A percentile compares a stretch with the other conserved stretches of the same genome.
These are phyloP conservation scores for Myodes glareolus DNA, from an alignment of 2,113 vertebrate species.

Conservation along the genomic window DNA sequence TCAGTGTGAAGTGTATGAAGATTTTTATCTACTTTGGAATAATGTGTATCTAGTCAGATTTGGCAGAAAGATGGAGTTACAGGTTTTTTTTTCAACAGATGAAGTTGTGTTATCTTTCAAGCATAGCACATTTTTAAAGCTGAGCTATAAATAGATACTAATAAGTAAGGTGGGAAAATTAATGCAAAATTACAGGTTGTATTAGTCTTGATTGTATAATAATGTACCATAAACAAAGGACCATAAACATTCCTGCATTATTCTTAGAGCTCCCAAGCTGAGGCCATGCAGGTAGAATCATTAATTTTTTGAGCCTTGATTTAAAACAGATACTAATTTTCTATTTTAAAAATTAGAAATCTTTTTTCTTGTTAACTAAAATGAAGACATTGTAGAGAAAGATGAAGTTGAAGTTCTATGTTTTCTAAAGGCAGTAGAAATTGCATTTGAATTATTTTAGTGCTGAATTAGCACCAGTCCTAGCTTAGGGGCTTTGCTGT, in stretches of 20 bases:
- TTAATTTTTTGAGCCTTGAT: constrained; percentile 46
- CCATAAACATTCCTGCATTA: constrained; percentile 54
- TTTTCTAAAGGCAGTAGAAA: not conserved
- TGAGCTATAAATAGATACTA: constrained; percentile 70
- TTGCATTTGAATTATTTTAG: not conserved
- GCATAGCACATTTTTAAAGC: constrained; percentile 41
- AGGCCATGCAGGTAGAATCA: constrained; percentile 38
- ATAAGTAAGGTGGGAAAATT: constrained; percentile 66
- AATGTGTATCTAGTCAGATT: not conserved
- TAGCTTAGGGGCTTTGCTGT: not conserved
- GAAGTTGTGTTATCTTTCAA: constrained; percentile 58
- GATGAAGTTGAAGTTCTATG: not conserved
- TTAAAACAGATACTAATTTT: constrained; percentile 61
- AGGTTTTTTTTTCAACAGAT: not conserved
- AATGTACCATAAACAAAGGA: constrained; percentile 60
- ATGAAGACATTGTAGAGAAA: constrained; percentile 36
- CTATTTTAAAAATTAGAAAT: constrained; percentile 3
- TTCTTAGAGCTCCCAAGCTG: constrained; percentile 30
- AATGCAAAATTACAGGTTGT: constrained; percentile 70
- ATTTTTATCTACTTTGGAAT: constrained; percentile 6
- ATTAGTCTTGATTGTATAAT: constrained; percentile 57
- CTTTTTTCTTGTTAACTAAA: constrained; percentile 28
- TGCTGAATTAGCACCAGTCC: not conserved
- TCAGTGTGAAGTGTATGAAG: not conserved
- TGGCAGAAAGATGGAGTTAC: constrained; percentile 5